Evolutionary conservation across 2,888 invertebrate genomes (phyloP).

Genomic region (Papilio demoleus): DNA sequence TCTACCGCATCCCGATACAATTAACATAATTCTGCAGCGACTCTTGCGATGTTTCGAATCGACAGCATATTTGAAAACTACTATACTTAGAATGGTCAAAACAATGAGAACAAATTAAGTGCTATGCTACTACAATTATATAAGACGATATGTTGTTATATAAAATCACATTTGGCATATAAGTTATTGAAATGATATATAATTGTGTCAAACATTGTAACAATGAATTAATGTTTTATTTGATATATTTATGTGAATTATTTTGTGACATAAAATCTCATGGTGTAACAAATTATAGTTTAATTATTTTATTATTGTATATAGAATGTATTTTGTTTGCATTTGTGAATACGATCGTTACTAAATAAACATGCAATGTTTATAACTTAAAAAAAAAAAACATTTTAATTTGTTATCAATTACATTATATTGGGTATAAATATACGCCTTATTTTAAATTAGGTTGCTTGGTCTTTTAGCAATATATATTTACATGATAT

Average conservation of each 20-base stretch:
- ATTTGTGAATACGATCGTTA: constrained; percentile 58
- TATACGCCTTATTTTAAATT: constrained; percentile 25
- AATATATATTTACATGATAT: background rate
- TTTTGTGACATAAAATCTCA: constrained; percentile 10
- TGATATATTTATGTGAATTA: background rate
- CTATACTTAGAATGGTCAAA: too few species aligned
- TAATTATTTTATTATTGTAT: constrained; percentile 43
- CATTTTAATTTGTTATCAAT: constrained; percentile 56
- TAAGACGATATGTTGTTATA: too few species aligned
- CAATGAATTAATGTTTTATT: too few species aligned
- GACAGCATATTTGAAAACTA: too few species aligned
- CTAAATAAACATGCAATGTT: constrained; percentile 52
- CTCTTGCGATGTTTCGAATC: too few species aligned
- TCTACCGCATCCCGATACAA: too few species aligned
- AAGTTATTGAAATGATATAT: too few species aligned
- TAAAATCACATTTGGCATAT: too few species aligned
- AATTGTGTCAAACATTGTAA: too few species aligned
- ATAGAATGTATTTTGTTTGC: constrained; percentile 22
- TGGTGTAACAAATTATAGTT: constrained; percentile 8
- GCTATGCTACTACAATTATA: too few species aligned
- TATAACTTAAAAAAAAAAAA: constrained; percentile 67
- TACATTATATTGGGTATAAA: constrained; percentile 67
- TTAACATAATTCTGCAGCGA: too few species aligned
- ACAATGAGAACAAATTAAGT: too few species aligned
- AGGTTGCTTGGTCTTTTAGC: background rate